Evolutionary conservation across 2,797 vertebrate genomes (phyloP).

Genomic region (Xiphophorus birchmanni): DNA sequence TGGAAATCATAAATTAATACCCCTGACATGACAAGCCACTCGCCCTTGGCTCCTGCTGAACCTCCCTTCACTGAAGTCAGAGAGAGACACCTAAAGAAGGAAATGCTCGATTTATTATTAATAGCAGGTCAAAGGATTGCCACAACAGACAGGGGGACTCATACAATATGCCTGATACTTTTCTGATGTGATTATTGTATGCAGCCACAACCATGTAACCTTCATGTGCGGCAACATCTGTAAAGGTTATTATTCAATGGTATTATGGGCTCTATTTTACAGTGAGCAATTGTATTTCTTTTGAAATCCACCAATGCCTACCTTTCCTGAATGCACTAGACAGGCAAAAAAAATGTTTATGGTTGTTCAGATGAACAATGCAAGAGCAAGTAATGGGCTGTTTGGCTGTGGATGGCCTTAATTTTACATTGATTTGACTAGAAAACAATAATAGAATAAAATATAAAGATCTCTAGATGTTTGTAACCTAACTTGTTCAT

Average conservation of each 20-base stretch:
- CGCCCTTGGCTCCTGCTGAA: conserved; percentile 78
- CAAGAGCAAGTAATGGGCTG: conserved; percentile 7
- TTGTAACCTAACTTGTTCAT: not conserved
- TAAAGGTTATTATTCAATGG: conserved; percentile 47
- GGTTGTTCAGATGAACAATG: conserved; percentile 13
- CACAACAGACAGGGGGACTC: conserved; percentile 64
- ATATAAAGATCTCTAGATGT: not conserved
- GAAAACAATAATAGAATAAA: not conserved
- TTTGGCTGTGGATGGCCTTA: not conserved
- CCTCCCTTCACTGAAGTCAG: conserved; percentile 65
- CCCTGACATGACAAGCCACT: conserved; percentile 81
- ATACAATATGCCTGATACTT: conserved; percentile 68
- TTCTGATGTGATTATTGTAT: conserved; percentile 68
- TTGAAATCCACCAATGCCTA: conserved; percentile 36
- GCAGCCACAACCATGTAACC: conserved; percentile 61
- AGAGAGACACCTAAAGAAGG: conserved; percentile 73
- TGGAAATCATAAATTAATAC: conserved; percentile 88
- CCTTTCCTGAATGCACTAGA: conserved; percentile 19
- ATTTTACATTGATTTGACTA: conserved; percentile 16
- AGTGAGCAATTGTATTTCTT: conserved; percentile 45
- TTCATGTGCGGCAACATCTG: conserved; percentile 62
- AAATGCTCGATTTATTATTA: conserved; percentile 81
- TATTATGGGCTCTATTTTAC: conserved; percentile 44
- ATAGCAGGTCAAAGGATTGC: conserved; percentile 78
- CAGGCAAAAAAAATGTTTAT: conserved; percentile 15